Conservation (phyloP, 2,113 vertebrate genomes). For the Blennius ocellaris region DNA sequence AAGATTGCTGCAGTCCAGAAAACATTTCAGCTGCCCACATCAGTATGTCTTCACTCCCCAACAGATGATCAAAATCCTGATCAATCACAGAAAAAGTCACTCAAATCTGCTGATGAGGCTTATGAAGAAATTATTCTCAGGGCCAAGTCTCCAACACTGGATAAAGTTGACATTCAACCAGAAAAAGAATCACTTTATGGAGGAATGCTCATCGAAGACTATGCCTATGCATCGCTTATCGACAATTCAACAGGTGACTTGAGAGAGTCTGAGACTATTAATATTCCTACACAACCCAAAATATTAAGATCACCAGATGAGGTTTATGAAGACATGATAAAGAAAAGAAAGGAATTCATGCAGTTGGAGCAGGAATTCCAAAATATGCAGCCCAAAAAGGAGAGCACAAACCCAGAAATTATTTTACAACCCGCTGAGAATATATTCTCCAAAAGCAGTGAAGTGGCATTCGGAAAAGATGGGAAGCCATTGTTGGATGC, state of each 20-base stretch:
- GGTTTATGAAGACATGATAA: conserved; percentile 90
- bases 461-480: conserved; percentile 83
- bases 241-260: conserved; percentile 85
- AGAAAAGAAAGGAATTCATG: conserved; percentile 86
- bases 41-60: conserved; percentile 93
- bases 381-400: conserved; percentile 83
- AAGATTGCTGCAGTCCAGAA: conserved; percentile 96
- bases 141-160: conserved; percentile 86
- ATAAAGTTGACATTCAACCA: conserved; percentile 84
- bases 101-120: conserved; percentile 93
- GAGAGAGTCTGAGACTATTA: conserved; percentile 82
- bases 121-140: conserved; percentile 95
- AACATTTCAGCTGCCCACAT: conserved; percentile 92
- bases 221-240: conserved; percentile 93
- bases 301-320: conserved; percentile 88
- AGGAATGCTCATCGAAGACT: conserved; percentile 97
- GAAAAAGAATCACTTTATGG: conserved; percentile 94
- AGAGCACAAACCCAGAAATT: conserved; percentile 87
- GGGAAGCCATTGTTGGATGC: conserved; percentile 92
- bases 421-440: conserved; percentile 88
- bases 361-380: conserved; percentile 88
- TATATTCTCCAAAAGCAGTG: conserved; percentile 80
- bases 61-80: conserved; percentile 87
- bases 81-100: conserved; percentile 77
- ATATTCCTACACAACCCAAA: conserved; percentile 84